Conservation (phyloP, 2,113 vertebrate species). For the Craseonycteris thonglongyai region DNA sequence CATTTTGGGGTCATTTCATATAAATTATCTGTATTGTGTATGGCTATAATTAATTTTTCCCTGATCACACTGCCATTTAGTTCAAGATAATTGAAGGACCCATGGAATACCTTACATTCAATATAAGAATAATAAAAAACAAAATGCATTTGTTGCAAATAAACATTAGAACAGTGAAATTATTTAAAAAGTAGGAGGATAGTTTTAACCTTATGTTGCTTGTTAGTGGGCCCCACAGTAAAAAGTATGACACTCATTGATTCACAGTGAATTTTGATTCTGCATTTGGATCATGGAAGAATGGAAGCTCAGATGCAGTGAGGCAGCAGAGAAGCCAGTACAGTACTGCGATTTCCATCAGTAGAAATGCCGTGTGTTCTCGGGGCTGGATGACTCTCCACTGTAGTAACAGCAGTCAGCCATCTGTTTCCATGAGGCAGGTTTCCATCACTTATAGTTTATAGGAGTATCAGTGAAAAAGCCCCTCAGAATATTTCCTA, state of each 20-base stretch:
- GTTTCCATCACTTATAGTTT: not conserved
- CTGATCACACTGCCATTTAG: not conserved
- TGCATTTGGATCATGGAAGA: not conserved
- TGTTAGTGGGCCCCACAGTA: not conserved
- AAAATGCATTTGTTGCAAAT: not conserved
- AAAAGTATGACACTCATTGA: not conserved
- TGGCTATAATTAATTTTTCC: not conserved
- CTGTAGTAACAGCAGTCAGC: no score
- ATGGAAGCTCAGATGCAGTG: not conserved
- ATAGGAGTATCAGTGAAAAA: not conserved
- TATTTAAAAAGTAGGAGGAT: not conserved
- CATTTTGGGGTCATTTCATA: not conserved
- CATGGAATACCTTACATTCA: not conserved
- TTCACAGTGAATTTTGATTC: not conserved
- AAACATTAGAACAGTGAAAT: not conserved
- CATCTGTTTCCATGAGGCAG: not conserved
- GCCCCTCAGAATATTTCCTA: not conserved
- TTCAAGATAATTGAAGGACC: not conserved
- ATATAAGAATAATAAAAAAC: not conserved
- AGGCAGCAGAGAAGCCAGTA: not conserved
- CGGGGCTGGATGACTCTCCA: accelerated
- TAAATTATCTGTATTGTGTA: not conserved
- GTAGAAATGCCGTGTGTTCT: not conserved
- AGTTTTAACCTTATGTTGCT: not conserved
- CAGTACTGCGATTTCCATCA: not conserved